Conservation (phyloP, 2,113 vertebrate genomes). For the Brienomyrus longianalis region DNA sequence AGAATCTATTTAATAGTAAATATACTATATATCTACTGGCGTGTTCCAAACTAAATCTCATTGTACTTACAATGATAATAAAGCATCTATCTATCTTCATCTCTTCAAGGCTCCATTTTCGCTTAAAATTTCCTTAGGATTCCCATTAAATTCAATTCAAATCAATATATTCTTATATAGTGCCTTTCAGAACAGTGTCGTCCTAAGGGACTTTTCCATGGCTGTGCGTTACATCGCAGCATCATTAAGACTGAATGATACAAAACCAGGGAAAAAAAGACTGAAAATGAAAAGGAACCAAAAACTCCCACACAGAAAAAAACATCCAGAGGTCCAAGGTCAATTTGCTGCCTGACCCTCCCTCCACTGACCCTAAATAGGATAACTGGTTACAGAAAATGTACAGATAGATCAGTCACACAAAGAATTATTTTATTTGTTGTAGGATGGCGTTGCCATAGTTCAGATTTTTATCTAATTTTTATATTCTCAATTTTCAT, state of each 20-base stretch:
- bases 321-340: not conserved
- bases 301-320: not conserved
- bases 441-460: too few relatives aligned
- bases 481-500: too few relatives aligned
- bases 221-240: not conserved
- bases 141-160: not conserved
- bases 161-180: not conserved
- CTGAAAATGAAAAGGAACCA: not conserved
- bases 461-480: too few relatives aligned
- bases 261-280: not conserved
- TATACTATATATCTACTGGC: too few relatives aligned
- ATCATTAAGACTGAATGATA: not conserved
- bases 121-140: not conserved
- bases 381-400: too few relatives aligned
- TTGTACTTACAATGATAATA: too few relatives aligned
- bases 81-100: not conserved
- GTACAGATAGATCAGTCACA: too few relatives aligned
- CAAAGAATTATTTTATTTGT: too few relatives aligned
- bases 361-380: too few relatives aligned
- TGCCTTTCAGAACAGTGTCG: not conserved
- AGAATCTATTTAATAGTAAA: too few relatives aligned
- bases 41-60: too few relatives aligned
- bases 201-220: not conserved
- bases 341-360: not conserved
- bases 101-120: not conserved